These are phyloP conservation scores for Brachyhypopomus gauderio DNA, from an alignment of 2,113 vertebrate genomes.

Conservation along the genomic window DNA sequence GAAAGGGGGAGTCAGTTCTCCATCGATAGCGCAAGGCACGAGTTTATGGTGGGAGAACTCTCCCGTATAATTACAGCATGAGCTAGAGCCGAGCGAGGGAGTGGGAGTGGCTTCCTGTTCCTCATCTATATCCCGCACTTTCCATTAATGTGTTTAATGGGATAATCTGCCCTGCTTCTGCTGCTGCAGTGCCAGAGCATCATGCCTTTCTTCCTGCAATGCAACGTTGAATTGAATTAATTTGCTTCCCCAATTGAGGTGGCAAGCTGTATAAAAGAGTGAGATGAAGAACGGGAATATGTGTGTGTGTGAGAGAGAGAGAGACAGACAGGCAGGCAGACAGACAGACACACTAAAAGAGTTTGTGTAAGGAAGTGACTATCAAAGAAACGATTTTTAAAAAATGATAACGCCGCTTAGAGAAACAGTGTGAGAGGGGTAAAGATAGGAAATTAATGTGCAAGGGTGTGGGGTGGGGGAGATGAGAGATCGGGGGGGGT, in stretches of 20 bases:
- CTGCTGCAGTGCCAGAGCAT: slow-evolving; percentile 44
- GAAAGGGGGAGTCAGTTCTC: slow-evolving; percentile 17
- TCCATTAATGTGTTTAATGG: slow-evolving; percentile 50
- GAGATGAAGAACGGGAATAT: not conserved
- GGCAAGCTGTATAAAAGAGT: slow-evolving; percentile 38
- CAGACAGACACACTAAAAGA: not conserved
- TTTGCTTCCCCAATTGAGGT: slow-evolving; percentile 40
- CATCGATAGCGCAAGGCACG: slow-evolving; percentile 4
- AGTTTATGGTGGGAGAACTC: slow-evolving; percentile 25
- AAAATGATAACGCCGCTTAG: not conserved
- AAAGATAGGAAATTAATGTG: slow-evolving; percentile 29
- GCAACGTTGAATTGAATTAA: slow-evolving; percentile 52
- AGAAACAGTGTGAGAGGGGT: slow-evolving; percentile 10
- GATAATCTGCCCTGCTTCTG: slow-evolving; percentile 43
- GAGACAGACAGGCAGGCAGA: not conserved
- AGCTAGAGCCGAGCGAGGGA: slow-evolving; percentile 3
- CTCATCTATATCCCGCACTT: slow-evolving; percentile 17
- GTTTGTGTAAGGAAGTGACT: slow-evolving; percentile 35
- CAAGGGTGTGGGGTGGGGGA: not conserved
- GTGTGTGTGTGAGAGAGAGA: not conserved
- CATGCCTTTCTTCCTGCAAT: slow-evolving; percentile 37
- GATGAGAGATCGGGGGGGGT: not conserved
- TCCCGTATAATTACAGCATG: slow-evolving; percentile 36
- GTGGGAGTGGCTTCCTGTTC: slow-evolving; percentile 27
- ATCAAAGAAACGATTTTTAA: no score